phyloP scores from a whole-genome alignment of 2,888 invertebrate genomes.

The Leptinotarsa juncta region DNA sequence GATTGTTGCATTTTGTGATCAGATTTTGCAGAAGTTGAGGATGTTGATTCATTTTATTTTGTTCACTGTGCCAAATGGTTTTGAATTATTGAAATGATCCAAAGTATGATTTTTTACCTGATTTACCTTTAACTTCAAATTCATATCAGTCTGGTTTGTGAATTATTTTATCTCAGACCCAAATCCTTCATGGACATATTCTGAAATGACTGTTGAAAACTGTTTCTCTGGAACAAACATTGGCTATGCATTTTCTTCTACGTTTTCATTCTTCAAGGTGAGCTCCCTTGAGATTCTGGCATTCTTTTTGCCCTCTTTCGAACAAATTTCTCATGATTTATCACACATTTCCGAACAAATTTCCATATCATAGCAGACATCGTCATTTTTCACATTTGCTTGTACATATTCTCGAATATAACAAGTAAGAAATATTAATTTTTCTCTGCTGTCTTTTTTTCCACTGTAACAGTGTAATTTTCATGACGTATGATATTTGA shows the following conservation, averaged over 20 bases:
- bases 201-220: not conserved
- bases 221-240: not conserved
- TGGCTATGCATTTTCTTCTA: not conserved
- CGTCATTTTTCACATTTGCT: slow-evolving; percentile 51
- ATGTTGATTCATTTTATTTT: no score
- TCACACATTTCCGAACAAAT: slow-evolving; percentile 56
- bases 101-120: no score
- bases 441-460: slow-evolving; percentile 27
- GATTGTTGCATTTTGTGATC: no score
- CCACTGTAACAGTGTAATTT: slow-evolving; percentile 3
- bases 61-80: no score
- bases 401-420: slow-evolving; percentile 43
- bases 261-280: not conserved
- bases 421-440: slow-evolving; percentile 42
- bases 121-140: no score
- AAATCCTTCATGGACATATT: not conserved
- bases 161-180: not conserved
- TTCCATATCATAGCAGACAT: slow-evolving; percentile 55
- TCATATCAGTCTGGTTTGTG: no score
- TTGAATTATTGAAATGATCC: no score
- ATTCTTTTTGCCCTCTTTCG: not conserved
- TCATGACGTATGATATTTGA: not conserved
- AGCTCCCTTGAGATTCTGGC: not conserved
- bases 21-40: no score
- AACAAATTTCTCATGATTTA: slow-evolving; percentile 55